phyloP scores from a whole-genome alignment of 2,888 invertebrate genomes.

The Oxycera nigricornis region DNA sequence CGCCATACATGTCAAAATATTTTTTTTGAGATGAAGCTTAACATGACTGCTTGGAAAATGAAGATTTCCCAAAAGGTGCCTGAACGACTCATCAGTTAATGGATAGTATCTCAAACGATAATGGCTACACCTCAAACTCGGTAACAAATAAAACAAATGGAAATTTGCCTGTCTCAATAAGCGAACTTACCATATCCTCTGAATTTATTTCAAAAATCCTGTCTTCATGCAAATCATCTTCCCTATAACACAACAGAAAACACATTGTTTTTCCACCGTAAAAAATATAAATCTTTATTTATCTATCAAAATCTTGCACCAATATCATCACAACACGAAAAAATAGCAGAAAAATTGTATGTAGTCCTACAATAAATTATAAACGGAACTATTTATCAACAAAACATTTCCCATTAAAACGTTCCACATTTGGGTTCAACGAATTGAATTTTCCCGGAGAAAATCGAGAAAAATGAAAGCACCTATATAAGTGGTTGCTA shows the following conservation, averaged over 20 bases:
- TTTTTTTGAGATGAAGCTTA: no score
- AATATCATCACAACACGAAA: no score
- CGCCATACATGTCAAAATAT: no score
- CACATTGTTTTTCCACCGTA: neutral
- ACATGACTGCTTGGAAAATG: no score
- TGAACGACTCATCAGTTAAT: no score
- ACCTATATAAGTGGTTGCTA: no score
- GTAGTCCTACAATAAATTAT: constrained; percentile 1
- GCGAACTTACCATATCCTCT: neutral
- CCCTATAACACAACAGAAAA: neutral
- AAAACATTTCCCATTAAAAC: neutral
- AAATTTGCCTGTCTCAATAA: no score
- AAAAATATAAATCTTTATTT: neutral
- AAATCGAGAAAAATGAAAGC: neutral
- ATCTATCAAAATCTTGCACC: neutral
- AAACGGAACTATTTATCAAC: neutral
- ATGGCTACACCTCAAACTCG: no score
- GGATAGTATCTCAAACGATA: no score
- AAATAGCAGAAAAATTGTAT: no score
- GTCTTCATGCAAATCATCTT: neutral
- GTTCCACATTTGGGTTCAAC: neutral
- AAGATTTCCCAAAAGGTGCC: no score
- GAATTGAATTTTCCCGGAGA: neutral
- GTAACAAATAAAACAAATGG: no score
- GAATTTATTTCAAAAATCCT: neutral